These are phyloP conservation scores for Bombus soroeensis DNA, from an alignment of 1,140 invertebrate species.

Conservation along the genomic window DNA sequence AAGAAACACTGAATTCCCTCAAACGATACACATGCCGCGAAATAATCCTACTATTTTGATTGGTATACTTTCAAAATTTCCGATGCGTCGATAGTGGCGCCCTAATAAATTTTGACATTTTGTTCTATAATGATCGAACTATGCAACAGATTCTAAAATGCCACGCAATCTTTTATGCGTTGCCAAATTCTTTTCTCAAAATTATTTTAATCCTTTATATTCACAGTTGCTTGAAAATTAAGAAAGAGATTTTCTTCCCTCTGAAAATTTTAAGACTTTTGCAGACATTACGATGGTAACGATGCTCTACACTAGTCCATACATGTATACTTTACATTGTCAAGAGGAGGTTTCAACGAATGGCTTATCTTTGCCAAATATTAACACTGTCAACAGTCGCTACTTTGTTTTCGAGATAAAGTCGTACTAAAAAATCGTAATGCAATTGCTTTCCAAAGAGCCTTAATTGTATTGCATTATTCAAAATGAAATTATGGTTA, in stretches of 20 bases:
- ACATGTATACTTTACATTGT: constrained; percentile 31
- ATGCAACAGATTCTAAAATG: constrained; percentile 1
- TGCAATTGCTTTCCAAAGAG: neutral
- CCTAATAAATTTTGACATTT: neutral
- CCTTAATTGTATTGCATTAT: neutral
- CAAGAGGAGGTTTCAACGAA: neutral
- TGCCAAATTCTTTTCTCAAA: neutral
- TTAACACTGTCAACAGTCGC: constrained; percentile 43
- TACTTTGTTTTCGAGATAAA: neutral
- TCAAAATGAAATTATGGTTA: neutral
- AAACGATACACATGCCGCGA: too few relatives aligned
- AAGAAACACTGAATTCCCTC: neutral
- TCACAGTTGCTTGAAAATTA: neutral
- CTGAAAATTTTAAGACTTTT: neutral
- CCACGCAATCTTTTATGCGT: neutral
- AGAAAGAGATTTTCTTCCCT: neutral
- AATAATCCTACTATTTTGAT: neutral
- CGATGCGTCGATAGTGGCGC: neutral
- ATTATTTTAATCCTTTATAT: neutral
- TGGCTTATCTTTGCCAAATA: constrained; percentile 53
- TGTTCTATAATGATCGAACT: neutral
- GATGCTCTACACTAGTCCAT: constrained; percentile 1
- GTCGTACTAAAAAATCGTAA: neutral
- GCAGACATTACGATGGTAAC: neutral
- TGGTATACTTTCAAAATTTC: neutral